A percentile compares a stretch with the other conserved stretches of the same genome.
Conservation (phyloP, 2,113 vertebrate species). For the Hucho hucho region DNA sequence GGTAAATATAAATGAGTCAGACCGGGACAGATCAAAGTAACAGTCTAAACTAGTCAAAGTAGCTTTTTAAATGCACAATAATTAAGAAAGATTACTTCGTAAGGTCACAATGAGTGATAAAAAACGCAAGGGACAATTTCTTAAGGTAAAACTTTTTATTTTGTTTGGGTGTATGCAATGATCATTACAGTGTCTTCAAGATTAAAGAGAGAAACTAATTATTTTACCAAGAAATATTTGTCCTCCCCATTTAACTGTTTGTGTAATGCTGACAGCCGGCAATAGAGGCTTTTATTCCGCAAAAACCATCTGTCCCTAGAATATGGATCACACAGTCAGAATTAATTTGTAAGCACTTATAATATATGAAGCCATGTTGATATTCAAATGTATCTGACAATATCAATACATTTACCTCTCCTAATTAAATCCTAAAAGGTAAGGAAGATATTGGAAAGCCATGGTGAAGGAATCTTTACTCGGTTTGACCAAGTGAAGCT, state of each 20-base stretch:
- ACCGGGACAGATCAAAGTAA: conserved; percentile 38
- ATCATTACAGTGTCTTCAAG: no score
- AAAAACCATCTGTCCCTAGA: background rate
- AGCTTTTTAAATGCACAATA: conserved; percentile 54
- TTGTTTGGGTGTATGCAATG: no score
- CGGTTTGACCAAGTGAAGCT: background rate
- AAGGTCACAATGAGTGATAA: conserved; percentile 13
- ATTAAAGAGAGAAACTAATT: no score
- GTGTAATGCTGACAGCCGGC: background rate
- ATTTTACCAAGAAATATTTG: no score
- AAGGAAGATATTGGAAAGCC: conserved; percentile 7
- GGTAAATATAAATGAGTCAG: conserved; percentile 9
- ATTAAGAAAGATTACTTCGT: conserved; percentile 45
- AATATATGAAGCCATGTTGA: conserved; percentile 5
- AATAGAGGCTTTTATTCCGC: background rate
- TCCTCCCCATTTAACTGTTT: conserved; percentile 15
- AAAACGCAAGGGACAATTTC: no score
- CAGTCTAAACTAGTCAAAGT: conserved; percentile 38
- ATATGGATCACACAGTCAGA: conserved; percentile 15
- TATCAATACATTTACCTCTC: background rate
- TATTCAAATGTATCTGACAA: conserved; percentile 2
- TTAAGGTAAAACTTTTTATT: no score
- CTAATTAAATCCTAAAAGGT: conserved; percentile 15
- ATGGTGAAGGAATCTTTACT: background rate
- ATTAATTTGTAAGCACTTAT: conserved; percentile 12